phyloP scores from a whole-genome alignment of 30 jellyfish, hydroid and myxozoan genomes.

The Mastigias papua region DNA sequence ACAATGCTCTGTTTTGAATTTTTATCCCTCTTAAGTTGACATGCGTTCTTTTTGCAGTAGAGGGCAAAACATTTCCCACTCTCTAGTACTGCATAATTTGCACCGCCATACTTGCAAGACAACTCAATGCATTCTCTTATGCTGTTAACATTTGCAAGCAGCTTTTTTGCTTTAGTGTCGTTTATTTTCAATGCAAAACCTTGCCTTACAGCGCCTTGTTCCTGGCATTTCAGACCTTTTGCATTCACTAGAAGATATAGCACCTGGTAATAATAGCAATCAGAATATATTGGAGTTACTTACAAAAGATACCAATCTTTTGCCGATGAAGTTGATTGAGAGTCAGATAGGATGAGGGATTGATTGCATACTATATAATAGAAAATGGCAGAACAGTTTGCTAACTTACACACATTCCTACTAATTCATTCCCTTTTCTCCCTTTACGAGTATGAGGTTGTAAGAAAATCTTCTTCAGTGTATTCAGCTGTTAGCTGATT shows the following conservation, averaged over 20 bases:
- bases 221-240: constrained; percentile 42
- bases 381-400: too few species aligned
- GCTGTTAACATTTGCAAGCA: constrained; percentile 32
- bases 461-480: too few species aligned
- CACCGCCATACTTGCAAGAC: constrained; percentile 47
- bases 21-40: constrained; percentile 54
- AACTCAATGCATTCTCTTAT: constrained; percentile 52
- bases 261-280: too few species aligned
- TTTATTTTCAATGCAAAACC: constrained; percentile 50
- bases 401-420: too few species aligned
- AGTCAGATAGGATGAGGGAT: too few species aligned
- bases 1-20: constrained; percentile 61
- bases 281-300: too few species aligned
- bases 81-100: constrained; percentile 66
- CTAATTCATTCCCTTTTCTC: too few species aligned
- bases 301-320: too few species aligned
- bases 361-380: too few species aligned
- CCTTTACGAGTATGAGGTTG: too few species aligned
- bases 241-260: constrained; percentile 15
- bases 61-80: constrained; percentile 63
- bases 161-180: constrained; percentile 17
- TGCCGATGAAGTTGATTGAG: too few species aligned
- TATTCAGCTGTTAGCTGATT: too few species aligned
- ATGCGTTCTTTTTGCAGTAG: constrained; percentile 66
- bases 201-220: constrained; percentile 8